A percentile compares a stretch with the other conserved stretches of the same genome.
phyloP scores from a whole-genome alignment of 2,797 vertebrate species.

The Lepilemur ruficaudatus region DNA sequence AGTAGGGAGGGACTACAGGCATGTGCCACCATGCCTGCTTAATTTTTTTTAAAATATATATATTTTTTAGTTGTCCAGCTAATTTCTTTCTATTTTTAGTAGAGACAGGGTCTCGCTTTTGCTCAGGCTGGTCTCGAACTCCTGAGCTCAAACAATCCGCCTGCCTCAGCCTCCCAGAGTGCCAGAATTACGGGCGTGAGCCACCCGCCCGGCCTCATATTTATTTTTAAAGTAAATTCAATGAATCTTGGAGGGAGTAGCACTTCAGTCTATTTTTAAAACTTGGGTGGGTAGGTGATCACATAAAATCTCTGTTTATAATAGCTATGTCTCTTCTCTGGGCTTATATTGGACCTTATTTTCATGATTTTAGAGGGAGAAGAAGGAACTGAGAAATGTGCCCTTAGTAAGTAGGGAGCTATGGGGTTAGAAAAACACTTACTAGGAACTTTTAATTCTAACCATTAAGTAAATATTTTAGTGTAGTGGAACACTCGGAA shows the following conservation, averaged over 20 bases:
- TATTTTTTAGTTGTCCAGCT: no score
- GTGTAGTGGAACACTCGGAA: conserved; percentile 3
- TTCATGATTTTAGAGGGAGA: conserved; percentile 30
- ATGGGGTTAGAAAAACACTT: conserved; percentile 40
- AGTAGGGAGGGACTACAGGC: no score
- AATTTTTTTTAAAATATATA: no score
- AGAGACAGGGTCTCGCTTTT: no score
- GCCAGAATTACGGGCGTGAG: no score
- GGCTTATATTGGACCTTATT: not conserved
- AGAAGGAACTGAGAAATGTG: not conserved
- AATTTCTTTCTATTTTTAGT: no score
- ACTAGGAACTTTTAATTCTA: conserved; percentile 53
- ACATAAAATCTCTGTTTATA: conserved; percentile 11
- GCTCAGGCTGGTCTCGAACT: no score
- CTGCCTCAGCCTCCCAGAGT: no score
- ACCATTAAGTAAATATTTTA: conserved; percentile 29
- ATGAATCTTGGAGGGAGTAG: not conserved
- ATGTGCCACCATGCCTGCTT: no score
- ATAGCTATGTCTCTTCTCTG: not conserved
- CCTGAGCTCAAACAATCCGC: no score
- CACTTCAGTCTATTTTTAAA: conserved; percentile 29
- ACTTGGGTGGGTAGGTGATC: not conserved
- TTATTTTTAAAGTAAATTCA: conserved; percentile 48
- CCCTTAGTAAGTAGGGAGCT: not conserved
- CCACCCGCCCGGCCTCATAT: not conserved